Base-by-base conservation (phyloP, 1,140 invertebrate species). In the Drosophila virilis region DNA sequence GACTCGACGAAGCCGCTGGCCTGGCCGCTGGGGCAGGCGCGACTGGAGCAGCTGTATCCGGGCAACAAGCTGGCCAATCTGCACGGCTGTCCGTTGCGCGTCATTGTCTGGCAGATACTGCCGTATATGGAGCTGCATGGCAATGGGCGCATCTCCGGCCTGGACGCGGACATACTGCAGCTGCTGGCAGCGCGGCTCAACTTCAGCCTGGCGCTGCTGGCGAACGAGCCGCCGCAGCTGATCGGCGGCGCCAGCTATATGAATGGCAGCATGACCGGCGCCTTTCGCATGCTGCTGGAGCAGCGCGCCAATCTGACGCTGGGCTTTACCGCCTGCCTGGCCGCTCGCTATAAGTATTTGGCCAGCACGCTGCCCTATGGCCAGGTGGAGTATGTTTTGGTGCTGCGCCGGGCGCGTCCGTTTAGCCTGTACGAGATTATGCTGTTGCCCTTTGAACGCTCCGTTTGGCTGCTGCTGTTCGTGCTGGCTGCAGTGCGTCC, bases 401-500 rank as follows among this genome's bases (percentile, higher is more conserved):
- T 89, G 9, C 7, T 89, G 65, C 68, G 32, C 1, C 33, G 48
- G 0, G 45, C 50, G 1, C 9, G 15, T 0, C 28, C 48, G 0
- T 89, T 89, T 22, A 80, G 77, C 42, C 52, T 51, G 42, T 89
- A 89, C 32, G 74, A 89, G 52, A 64, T 89, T 3, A 89, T 89
- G 84, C n/a, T 89, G 9, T 75, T 89, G 1, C 84, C 84, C 10
- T 89, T 73, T 8, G 42, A 51, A 0, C 0, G 0, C 9, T 15
- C 12, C 12, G 70, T 78, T 0, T 89, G 84, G 84, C 28, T 80
- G 22, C 9, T 89, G 0, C 8, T 89, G 2, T 35, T 8, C 0
- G 6, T 12, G 1, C 12, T 74, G 15, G 64, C 7, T 0, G 10
- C 40, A 8, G 8, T 74, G 4, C 28, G 45, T 9, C 10, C 61